Percentiles rank a stretch among this genome's conserved stretches.
phyloP scores from a whole-genome alignment of 30 jellyfish, hydroid and myxozoan species.

The Rhopilema esculentum region DNA sequence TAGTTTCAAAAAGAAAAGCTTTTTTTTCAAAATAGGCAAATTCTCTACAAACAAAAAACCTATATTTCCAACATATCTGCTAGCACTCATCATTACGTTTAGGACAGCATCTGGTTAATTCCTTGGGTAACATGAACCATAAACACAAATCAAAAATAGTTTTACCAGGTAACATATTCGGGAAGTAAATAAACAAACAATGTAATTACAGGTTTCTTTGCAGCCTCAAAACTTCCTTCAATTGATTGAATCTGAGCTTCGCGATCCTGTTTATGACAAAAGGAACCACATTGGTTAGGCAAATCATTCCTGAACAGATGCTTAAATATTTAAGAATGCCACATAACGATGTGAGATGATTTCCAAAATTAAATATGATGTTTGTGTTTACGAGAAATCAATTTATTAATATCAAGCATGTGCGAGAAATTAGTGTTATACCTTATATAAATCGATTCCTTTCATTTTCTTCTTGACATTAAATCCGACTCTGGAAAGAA shows the following conservation, averaged over 20 bases:
- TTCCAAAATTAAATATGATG: not conserved
- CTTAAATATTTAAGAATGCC: not conserved
- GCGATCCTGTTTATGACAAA: slow-evolving; percentile 72
- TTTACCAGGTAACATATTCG: too few species aligned
- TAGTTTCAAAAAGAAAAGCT: too few species aligned
- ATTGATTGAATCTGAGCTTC: slow-evolving; percentile 91
- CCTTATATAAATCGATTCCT: slow-evolving; percentile 96
- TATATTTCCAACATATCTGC: too few species aligned
- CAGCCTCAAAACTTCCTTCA: slow-evolving; percentile 99
- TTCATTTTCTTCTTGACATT: slow-evolving; percentile 80
- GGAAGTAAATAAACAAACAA: not conserved
- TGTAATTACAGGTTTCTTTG: slow-evolving; percentile 91
- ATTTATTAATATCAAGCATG: not conserved
- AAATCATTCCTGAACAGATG: not conserved
- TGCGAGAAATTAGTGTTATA: not conserved
- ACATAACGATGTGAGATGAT: not conserved
- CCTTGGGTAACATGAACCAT: too few species aligned
- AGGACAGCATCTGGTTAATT: too few species aligned
- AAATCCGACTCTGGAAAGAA: slow-evolving; percentile 88
- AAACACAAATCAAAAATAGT: too few species aligned
- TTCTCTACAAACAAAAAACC: too few species aligned
- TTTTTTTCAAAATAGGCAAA: too few species aligned
- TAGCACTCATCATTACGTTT: too few species aligned
- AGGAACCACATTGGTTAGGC: not conserved
- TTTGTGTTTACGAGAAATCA: not conserved